Evolutionary conservation across 2,113 vertebrate species (phyloP), one percentile per base, ranked within the genome.

Genomic region (Burhinus bistriatus): DNA sequence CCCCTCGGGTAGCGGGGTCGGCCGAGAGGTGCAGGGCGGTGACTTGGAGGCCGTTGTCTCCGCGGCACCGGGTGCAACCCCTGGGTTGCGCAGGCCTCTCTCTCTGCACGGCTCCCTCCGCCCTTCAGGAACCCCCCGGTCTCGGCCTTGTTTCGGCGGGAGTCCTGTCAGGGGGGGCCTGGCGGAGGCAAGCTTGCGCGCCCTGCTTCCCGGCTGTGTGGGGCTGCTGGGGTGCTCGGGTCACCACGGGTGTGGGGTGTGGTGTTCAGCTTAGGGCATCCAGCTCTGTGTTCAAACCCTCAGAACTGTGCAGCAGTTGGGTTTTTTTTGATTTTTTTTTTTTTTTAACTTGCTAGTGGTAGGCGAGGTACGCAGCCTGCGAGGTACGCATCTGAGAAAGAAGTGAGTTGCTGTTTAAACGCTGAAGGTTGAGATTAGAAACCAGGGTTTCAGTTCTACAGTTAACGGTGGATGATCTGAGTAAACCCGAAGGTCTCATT

Each of bases 191-290:
- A 9, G 14, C 8, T 3, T 29, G 23, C 17, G 45, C 4, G 27
- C 26, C 4, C n/a, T 14, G 34, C 25, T 1, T 12, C 9, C 16
- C 5, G 26, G 17, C 44, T 15, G n/a, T 6, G 38, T 11, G 38
- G 32, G 26, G 5, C 30, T 11, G 51, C 23, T 17, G 49, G 27
- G n/a, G 22, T 7, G 71, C 23, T 23, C 9, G 4, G 32, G 20
- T n/a, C 68, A 3, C 6, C 15, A 0, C 15, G 5, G 45, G 1
- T 34, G 17, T 5, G 76, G n/a, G 4, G 12, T 65, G 55, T 8
- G 40, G 22, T 8, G 3, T 23, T 40, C 1, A 11, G 44, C 45
- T 7, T 3, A 5, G 44, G 65, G 23, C 26, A 7, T 5, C 27
- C 44, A 15, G 19, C 25, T 30, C 32, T 22, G 59, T 10, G 3